These are phyloP conservation scores for Malurus splendens DNA, from an alignment of 2,797 vertebrate species.

Conservation along the genomic window DNA sequence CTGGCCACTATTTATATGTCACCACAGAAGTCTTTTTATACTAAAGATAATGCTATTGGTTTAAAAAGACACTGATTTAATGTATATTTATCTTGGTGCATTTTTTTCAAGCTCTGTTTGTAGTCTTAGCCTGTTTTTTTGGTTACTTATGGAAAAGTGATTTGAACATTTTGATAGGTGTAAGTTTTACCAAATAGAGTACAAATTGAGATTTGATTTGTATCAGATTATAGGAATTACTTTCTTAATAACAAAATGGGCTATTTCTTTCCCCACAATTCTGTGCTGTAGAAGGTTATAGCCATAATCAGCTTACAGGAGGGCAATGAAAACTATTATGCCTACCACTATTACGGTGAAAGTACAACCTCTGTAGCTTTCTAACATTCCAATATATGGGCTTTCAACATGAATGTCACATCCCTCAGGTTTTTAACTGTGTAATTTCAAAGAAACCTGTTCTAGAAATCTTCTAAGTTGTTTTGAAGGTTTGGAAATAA, in stretches of 20 bases:
- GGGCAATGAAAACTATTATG: neutral
- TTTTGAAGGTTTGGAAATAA: neutral
- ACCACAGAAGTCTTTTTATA: neutral
- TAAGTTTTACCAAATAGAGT: neutral
- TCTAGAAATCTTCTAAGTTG: neutral
- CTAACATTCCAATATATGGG: neutral
- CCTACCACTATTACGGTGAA: neutral
- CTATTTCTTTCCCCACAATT: neutral
- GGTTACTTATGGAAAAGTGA: neutral
- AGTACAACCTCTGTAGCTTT: neutral
- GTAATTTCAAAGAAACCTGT: neutral
- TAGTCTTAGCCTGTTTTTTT: neutral
- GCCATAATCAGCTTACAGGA: neutral
- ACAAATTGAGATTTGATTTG: neutral
- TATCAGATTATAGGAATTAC: neutral
- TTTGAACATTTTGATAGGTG: neutral
- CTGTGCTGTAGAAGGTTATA: neutral
- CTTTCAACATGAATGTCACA: neutral
- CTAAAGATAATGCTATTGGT: neutral
- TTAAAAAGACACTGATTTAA: neutral
- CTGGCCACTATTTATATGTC: neutral
- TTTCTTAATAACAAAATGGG: neutral
- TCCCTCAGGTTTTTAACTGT: neutral
- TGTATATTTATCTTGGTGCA: neutral
- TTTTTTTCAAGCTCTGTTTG: neutral